Conservation (phyloP, 2,797 vertebrate species). For the Clarias laeviceps region DNA sequence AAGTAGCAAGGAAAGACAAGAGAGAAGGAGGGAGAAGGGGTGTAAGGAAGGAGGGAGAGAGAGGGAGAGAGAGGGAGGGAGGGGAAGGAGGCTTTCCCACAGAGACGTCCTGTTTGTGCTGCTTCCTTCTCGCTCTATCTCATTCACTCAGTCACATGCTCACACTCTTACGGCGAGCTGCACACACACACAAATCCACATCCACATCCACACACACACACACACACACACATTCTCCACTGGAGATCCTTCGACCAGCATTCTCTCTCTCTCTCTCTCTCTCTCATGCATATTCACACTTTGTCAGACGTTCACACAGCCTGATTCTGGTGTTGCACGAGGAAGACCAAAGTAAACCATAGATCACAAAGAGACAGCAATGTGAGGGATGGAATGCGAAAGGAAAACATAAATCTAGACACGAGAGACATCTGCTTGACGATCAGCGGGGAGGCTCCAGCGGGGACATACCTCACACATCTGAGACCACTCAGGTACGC, state of each 20-base stretch:
- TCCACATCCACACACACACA: constrained; percentile 21
- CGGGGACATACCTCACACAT: constrained; percentile 17
- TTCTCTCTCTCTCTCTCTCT: constrained; percentile 5
- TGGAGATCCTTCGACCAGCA: constrained; percentile 3
- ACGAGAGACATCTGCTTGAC: constrained; percentile 5
- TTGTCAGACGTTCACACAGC: constrained; percentile 18
- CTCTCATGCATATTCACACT: constrained; percentile 22
- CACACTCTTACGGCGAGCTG: neutral
- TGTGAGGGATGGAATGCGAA: constrained; percentile 26
- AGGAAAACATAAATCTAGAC: constrained; percentile 33
- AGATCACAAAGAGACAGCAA: constrained; percentile 14
- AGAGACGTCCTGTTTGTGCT: constrained; percentile 59
- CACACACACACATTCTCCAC: constrained; percentile 12
- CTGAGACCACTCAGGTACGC: constrained; percentile 39
- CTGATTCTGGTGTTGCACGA: neutral
- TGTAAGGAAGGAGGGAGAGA: constrained; percentile 3
- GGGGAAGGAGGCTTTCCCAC: constrained; percentile 51
- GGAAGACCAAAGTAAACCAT: neutral
- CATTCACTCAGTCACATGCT: constrained; percentile 28
- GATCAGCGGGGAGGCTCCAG: constrained; percentile 20
- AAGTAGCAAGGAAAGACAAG: constrained; percentile 17
- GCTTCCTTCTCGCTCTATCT: constrained; percentile 43
- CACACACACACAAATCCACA: neutral
- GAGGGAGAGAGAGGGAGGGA: neutral
- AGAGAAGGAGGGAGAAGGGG: neutral